Conservation (phyloP, 2,797 vertebrate genomes). For the Muscicapa striata region DNA sequence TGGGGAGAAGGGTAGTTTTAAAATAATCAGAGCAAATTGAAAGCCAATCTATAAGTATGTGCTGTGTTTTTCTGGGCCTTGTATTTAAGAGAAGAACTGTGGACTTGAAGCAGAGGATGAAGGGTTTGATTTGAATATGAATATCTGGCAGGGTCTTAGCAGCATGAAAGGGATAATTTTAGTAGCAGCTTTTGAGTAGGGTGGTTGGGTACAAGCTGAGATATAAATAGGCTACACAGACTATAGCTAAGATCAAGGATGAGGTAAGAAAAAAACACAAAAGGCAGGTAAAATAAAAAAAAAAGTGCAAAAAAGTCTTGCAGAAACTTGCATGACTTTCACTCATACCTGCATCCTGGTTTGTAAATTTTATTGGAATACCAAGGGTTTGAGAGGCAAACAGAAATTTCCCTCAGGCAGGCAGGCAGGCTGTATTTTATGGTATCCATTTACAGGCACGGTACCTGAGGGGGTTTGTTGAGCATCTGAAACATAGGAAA, state of each 20-base stretch:
- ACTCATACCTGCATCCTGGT: neutral
- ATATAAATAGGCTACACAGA: neutral
- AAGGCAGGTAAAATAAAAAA: neutral
- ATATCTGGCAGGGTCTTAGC: neutral
- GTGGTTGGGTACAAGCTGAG: constrained; percentile 17
- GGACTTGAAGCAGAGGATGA: constrained; percentile 6
- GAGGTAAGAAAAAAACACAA: neutral
- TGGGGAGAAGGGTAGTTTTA: neutral
- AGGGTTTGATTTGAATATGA: constrained; percentile 48
- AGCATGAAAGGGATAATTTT: constrained; percentile 47
- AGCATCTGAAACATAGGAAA: accelerated
- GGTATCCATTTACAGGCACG: accelerated
- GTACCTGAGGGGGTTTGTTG: neutral
- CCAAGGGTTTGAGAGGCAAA: neutral
- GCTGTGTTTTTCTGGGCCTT: neutral
- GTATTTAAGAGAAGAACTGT: neutral
- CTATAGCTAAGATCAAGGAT: neutral
- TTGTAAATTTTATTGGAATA: neutral
- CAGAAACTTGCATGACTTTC: neutral
- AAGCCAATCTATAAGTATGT: neutral
- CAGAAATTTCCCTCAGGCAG: neutral
- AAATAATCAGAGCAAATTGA: neutral
- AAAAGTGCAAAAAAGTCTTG: neutral
- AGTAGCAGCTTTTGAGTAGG: constrained; percentile 1
- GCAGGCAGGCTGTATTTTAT: neutral